Base-by-base conservation (phyloP, 23 tunicate species). In the Diplosoma virens region DNA sequence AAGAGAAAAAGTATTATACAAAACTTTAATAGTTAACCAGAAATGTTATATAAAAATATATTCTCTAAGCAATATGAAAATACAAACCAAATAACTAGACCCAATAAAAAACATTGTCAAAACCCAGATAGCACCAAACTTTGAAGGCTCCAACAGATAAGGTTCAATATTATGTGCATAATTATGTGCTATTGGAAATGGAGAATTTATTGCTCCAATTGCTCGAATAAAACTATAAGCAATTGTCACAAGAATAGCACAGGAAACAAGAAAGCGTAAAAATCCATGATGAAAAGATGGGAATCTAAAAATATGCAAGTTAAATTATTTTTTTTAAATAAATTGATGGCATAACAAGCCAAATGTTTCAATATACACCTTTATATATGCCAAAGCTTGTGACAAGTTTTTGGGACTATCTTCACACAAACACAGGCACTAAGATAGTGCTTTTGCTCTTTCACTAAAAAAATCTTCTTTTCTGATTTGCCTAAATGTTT, bases 111-210 rank as follows among this genome's bases (percentile, higher is more conserved):
- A 6, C 28, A 48, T 23, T 7, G 4, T 3, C 58, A 76, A 7
- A 3, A 50, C 71, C 81, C 81, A 76, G 5, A 29, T 16, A 29
- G 69, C 71, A 28, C 84, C 90, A 68, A 84, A 84, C 34, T 47
- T 78, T 5, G 68, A 34, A 36, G 90, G 90, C 32, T 84, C 90
- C 7, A 54, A 3, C 2, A 84, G 5, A 77, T 77, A 84, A 0
- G 90, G 90, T 55, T 84, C 90, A 52, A 63, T 29, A 20, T 84
- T 45, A 18, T 23, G 47, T 4, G 59, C 61, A 47, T 83, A 83
- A 1, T 77, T 54, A 16, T 30, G 34, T 4, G 82, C 48, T 1
- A 67, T 16, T 20, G 83, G 78, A 25, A 30, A 1, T 2, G 90
- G 90, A 0, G 83, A 84, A 23, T 63, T 61, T 0, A 78, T 22